Evolutionary conservation across 1,140 invertebrate species (phyloP).

Genomic region (Bombus fervidus): DNA sequence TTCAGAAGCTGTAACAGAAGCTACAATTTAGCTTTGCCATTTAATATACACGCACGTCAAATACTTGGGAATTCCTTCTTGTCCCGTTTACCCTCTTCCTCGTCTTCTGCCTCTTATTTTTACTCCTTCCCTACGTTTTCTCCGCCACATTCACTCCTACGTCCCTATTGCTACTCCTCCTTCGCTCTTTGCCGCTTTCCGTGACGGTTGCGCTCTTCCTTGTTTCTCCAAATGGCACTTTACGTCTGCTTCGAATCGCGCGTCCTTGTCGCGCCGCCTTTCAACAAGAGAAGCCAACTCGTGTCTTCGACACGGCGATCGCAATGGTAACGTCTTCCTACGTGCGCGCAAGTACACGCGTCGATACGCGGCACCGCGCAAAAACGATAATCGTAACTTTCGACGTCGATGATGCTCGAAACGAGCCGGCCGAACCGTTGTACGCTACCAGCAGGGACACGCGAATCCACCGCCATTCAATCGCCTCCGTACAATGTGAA

Average conservation of each 20-base stretch:
- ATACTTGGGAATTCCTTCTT: background rate
- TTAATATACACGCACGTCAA: too few relatives aligned
- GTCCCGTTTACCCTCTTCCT: slow-evolving; percentile 12
- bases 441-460: slow-evolving; percentile 35
- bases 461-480: slow-evolving; percentile 44
- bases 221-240: background rate
- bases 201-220: background rate
- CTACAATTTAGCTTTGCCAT: too few relatives aligned
- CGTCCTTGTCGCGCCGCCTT: slow-evolving; percentile 18
- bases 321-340: slow-evolving; percentile 43
- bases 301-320: background rate
- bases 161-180: slow-evolving; percentile 9
- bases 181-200: slow-evolving; percentile 39
- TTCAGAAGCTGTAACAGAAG: too few relatives aligned
- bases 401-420: slow-evolving; percentile 51
- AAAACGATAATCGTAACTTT: slow-evolving; percentile 68
- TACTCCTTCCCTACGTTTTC: background rate
- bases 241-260: background rate
- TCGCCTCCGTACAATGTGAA: background rate
- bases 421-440: slow-evolving; percentile 35
- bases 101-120: slow-evolving; percentile 19
- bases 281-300: slow-evolving; percentile 21
- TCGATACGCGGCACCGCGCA: slow-evolving; percentile 22
- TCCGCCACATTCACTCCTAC: slow-evolving; percentile 54
- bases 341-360: slow-evolving; percentile 22